These are phyloP conservation scores for Dendrocincla fuliginosa DNA, from an alignment of 2,797 vertebrate species.

Conservation along the genomic window DNA sequence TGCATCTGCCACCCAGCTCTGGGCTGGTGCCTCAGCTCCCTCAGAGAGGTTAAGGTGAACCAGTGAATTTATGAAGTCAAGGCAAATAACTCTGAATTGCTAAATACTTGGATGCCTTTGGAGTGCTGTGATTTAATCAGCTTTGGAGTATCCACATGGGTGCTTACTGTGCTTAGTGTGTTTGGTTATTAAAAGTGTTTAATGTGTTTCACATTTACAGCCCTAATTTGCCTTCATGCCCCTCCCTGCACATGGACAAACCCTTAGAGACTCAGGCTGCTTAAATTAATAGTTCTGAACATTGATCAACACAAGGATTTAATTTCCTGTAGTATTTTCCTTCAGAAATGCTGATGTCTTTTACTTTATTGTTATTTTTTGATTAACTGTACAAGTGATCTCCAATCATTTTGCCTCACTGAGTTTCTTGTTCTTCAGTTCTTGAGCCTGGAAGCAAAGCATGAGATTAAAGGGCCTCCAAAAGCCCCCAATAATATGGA, in stretches of 20 bases:
- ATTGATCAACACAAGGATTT: conserved; percentile 55
- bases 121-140: conserved; percentile 18
- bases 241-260: conserved; percentile 30
- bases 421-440: conserved; percentile 1
- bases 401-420: conserved; percentile 16
- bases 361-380: conserved; percentile 15
- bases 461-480: conserved; percentile 19
- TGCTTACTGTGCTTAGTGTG: neutral
- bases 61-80: neutral
- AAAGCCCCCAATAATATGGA: neutral
- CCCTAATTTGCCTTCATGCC: neutral
- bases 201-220: conserved; percentile 21
- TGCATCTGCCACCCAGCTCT: neutral
- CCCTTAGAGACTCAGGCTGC: conserved; percentile 13
- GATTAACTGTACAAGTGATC: conserved; percentile 9
- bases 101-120: neutral
- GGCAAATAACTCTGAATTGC: neutral
- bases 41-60: neutral
- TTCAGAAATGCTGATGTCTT: conserved; percentile 41
- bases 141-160: conserved; percentile 24
- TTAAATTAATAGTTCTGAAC: conserved; percentile 44
- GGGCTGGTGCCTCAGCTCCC: neutral
- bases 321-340: conserved; percentile 53
- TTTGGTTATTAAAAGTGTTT: conserved; percentile 9
- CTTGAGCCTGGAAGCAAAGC: conserved; percentile 1